A percentile compares a stretch with the other conserved stretches of the same genome.
phyloP scores from a whole-genome alignment of 92 coral and sea anemone species.

The Micromussa lordhowensis region DNA sequence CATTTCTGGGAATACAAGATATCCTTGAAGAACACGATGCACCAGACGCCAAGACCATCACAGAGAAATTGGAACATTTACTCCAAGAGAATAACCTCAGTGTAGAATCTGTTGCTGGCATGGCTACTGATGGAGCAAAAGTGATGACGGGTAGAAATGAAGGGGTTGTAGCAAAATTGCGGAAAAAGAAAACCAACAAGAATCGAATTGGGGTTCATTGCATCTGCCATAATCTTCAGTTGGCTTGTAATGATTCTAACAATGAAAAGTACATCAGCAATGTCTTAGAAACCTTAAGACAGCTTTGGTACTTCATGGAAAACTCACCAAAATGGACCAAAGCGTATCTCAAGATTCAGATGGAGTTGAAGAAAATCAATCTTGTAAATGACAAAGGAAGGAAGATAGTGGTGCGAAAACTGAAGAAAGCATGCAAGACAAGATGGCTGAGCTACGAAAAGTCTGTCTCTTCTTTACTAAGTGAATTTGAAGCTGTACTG shows the following conservation, averaged over 20 bases:
- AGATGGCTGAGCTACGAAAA: constrained; percentile 40
- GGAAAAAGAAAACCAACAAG: constrained; percentile 53
- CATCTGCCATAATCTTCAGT: constrained; percentile 60
- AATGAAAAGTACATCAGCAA: constrained; percentile 48
- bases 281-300: constrained; percentile 48
- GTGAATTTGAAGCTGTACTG: constrained; percentile 37
- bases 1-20: constrained; percentile 38
- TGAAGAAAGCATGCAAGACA: constrained; percentile 39
- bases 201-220: constrained; percentile 49
- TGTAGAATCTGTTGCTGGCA: constrained; percentile 46
- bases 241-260: constrained; percentile 51
- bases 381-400: constrained; percentile 36
- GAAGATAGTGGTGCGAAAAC: constrained; percentile 23
- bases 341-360: constrained; percentile 45
- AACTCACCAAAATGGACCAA: constrained; percentile 39
- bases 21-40: constrained; percentile 41
- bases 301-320: constrained; percentile 48
- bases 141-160: constrained; percentile 55
- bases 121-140: constrained; percentile 58
- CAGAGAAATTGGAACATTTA: constrained; percentile 56
- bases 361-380: constrained; percentile 34
- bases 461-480: neutral
- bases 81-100: constrained; percentile 53
- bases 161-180: constrained; percentile 31
- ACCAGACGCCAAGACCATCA: constrained; percentile 43